A percentile compares a stretch with the other conserved stretches of the same genome.
Conservation (phyloP, 2,797 vertebrate genomes). For the Darevskia mixta region DNA sequence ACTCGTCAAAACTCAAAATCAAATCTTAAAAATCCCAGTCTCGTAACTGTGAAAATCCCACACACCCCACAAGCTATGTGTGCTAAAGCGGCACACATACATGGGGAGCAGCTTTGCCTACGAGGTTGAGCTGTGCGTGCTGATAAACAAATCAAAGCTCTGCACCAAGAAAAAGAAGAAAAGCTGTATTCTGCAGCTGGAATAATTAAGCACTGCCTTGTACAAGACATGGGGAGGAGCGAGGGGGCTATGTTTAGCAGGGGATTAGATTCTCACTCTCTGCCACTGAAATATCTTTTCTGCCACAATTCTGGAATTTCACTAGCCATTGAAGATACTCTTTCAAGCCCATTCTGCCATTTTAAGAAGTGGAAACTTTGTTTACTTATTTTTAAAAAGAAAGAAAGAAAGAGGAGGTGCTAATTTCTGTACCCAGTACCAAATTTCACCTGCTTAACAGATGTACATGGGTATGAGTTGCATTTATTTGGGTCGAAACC, state of each 20-base stretch:
- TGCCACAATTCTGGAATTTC: neutral
- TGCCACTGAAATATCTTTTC: neutral
- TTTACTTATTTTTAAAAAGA: neutral
- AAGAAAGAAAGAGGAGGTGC: neutral
- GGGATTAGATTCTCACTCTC: neutral
- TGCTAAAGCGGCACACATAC: neutral
- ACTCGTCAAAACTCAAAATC: constrained; percentile 2
- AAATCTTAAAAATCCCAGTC: neutral
- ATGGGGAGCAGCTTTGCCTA: neutral
- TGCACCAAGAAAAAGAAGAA: neutral
- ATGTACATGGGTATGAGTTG: too few relatives aligned
- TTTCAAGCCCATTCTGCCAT: neutral
- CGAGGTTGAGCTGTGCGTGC: neutral
- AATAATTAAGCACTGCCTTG: neutral
- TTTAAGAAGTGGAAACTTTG: neutral
- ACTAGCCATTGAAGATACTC: neutral
- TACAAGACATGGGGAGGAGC: neutral
- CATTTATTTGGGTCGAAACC: neutral
- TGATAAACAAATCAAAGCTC: neutral
- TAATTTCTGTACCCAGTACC: neutral
- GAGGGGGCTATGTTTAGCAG: neutral
- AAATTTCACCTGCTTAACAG: neutral
- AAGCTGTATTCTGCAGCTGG: too few relatives aligned
- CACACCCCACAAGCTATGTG: neutral
- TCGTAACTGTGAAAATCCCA: too few relatives aligned